Evolutionary conservation across 2,797 vertebrate species (phyloP), one percentile per base, ranked within the genome.

Genomic region (Danio choprae): DNA sequence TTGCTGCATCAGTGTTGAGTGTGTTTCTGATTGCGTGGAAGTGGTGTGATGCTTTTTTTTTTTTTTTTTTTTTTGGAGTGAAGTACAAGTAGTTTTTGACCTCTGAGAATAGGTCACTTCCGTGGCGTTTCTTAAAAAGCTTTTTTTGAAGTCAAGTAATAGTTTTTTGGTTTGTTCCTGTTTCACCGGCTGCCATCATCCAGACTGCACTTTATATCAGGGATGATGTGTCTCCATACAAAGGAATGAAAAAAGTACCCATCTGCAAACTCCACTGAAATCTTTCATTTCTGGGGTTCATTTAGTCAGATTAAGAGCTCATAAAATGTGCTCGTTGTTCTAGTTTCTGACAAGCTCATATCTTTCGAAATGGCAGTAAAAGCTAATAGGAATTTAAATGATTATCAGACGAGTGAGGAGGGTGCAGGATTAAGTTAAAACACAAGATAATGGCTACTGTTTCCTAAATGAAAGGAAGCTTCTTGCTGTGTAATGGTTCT

Each of bases 361-460:
- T 86, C 86, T 88, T 84, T 76, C 44, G 84, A 62, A 81, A 48
- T 81, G 44, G 80, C 86, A 80, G 38, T 75, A 74, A 67, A 84
- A 84, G 79, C 84, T 92, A 90, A 93, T 88, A 71, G 74, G 41
- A 68, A 78, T 83, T 72, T 65, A 80, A 80, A 74, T 79, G 84
- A 74, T 87, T 87, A 87, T 91, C 89, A 89, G 89, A 90, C 90
- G 79, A 81, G 83, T 86, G 89, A 89, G 69, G 87, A 85, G 87
- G 89, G 88, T 79, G 89, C 41, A 60, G 87, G 89, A 90, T 88
- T 90, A 41, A 89, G 91, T 93, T 92, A 90, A 78, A 75, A 89
- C 77, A 89, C 87, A 82, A 92, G 86, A 91, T 86, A 67, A 87
- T 85, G 87, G 71, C 73, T 84, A 91, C 73, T 79, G 84, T 84